Conservation (phyloP, 2,113 vertebrate genomes). For the Thryonomys swinderianus region DNA sequence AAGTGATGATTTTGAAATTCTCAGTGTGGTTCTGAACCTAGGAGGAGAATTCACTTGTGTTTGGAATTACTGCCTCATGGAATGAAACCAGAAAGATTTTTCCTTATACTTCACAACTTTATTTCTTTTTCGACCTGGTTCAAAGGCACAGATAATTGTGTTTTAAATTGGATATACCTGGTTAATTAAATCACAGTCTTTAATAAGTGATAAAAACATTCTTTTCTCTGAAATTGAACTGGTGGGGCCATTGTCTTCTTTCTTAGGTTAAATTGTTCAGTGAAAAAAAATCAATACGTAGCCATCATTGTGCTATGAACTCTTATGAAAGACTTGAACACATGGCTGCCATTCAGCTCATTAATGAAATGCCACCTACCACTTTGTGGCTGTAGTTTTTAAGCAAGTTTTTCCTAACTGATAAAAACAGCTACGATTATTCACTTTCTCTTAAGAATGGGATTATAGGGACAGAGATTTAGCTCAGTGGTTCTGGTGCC, state of each 20-base stretch:
- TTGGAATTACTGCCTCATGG: background rate
- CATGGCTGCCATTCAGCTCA: background rate
- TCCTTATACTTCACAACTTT: background rate
- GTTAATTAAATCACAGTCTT: slow-evolving; percentile 6
- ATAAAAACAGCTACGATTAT: background rate
- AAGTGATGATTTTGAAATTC: background rate
- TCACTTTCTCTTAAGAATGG: slow-evolving; percentile 9
- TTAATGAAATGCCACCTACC: background rate
- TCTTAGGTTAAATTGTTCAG: background rate
- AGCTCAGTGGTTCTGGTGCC: too few species aligned
- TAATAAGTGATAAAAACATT: slow-evolving; percentile 1
- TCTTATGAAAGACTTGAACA: background rate
- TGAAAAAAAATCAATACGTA: background rate
- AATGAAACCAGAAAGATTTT: background rate
- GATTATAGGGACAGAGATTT: too few species aligned
- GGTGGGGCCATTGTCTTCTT: background rate
- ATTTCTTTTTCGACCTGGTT: background rate
- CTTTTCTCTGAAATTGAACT: background rate
- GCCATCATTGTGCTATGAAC: background rate
- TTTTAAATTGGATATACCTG: background rate
- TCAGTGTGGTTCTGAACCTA: background rate
- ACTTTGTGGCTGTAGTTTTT: background rate
- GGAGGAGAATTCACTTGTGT: slow-evolving; percentile 26
- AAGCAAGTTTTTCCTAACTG: background rate
- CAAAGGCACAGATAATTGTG: slow-evolving; percentile 13